These are phyloP conservation scores for Rhinopomastus cyanomelas DNA, from an alignment of 2,113 vertebrate species.

Conservation along the genomic window DNA sequence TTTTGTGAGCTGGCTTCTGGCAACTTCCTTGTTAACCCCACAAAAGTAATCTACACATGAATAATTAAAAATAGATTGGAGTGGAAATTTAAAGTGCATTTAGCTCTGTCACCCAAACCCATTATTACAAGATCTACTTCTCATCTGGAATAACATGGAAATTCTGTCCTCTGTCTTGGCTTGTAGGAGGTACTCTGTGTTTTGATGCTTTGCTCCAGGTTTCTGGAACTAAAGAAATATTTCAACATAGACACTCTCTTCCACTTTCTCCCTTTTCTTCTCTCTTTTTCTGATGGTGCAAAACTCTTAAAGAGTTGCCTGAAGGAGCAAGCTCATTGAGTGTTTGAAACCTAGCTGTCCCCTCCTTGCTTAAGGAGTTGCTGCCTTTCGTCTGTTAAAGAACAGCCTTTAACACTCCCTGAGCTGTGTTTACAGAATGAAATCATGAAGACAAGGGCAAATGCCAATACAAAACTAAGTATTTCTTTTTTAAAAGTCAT, in stretches of 20 bases:
- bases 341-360: constrained; percentile 8
- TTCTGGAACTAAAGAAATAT: constrained; percentile 41
- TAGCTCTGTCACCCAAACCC: constrained; percentile 2
- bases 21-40: constrained; percentile 49
- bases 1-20: constrained; percentile 39
- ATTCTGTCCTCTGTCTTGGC: constrained; percentile 25
- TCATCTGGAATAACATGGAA: constrained; percentile 16
- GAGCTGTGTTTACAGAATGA: background rate
- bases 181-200: background rate
- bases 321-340: background rate
- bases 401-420: background rate
- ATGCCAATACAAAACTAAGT: background rate
- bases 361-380: background rate
- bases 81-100: constrained; percentile 21
- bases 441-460: background rate
- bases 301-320: background rate
- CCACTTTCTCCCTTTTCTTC: constrained; percentile 28
- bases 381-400: background rate
- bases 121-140: constrained; percentile 31
- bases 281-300: background rate
- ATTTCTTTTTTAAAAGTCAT: background rate
- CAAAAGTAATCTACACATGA: constrained; percentile 40
- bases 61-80: constrained; percentile 56
- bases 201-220: constrained; percentile 41
- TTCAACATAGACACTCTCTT: constrained; percentile 10